Conservation (phyloP, 2,113 vertebrate species). For the Gymnorhina tibicen region DNA sequence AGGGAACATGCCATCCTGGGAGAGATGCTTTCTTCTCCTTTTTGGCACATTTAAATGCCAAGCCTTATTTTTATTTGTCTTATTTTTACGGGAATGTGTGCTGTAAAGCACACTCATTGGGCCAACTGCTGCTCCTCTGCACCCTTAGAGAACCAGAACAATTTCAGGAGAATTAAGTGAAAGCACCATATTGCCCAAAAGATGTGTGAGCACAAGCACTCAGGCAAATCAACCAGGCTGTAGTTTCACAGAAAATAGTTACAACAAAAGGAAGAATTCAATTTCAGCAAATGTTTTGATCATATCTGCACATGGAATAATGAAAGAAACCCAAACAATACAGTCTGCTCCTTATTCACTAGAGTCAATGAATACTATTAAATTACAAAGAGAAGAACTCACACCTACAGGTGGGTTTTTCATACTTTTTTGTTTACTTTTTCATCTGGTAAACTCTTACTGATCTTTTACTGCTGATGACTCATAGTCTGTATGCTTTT, state of each 20-base stretch:
- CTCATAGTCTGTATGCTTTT: neutral
- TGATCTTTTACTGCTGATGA: neutral
- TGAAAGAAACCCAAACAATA: neutral
- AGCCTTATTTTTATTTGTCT: neutral
- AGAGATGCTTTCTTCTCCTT: neutral
- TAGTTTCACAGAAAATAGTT: neutral
- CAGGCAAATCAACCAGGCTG: neutral
- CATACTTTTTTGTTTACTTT: neutral
- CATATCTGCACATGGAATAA: neutral
- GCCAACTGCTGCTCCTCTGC: neutral
- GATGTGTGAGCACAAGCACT: neutral
- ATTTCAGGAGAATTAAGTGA: neutral
- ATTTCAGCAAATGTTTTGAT: slow-evolving; percentile 22
- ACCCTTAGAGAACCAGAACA: neutral
- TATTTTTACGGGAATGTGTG: neutral
- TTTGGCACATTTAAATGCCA: neutral
- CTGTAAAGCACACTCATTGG: neutral
- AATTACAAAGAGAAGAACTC: neutral
- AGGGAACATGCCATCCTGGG: neutral
- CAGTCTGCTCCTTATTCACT: neutral
- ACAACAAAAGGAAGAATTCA: neutral
- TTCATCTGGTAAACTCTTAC: neutral
- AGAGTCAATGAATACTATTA: neutral
- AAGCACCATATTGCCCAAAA: neutral
- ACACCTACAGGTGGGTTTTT: neutral